phyloP scores from a whole-genome alignment of 92 coral and sea anemone species.

The Siderastrea siderea region DNA sequence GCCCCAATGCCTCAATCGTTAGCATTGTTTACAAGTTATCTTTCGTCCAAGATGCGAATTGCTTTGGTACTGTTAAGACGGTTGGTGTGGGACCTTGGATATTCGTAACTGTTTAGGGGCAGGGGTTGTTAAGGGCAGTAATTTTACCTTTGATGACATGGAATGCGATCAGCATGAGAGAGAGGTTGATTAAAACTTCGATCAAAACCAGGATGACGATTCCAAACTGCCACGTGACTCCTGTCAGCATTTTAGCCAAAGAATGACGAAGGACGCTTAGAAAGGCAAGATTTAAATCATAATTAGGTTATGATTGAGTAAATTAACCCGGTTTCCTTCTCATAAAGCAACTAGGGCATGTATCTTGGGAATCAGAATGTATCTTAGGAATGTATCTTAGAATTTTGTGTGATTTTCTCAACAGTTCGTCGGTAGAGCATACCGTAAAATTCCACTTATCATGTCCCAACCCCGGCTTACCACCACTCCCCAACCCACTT shows the following conservation, averaged over 20 bases:
- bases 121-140: background rate
- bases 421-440: too few species aligned
- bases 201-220: constrained; percentile 79
- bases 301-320: background rate
- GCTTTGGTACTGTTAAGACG: too few species aligned
- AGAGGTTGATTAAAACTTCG: constrained; percentile 78
- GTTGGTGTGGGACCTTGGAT: background rate
- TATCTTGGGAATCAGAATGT: too few species aligned
- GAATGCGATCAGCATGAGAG: constrained; percentile 76
- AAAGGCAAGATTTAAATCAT: background rate
- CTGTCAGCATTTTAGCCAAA: constrained; percentile 80
- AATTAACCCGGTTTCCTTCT: background rate
- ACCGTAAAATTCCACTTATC: too few species aligned
- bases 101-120: too few species aligned
- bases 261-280: constrained; percentile 72
- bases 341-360: background rate
- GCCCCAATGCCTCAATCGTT: too few species aligned
- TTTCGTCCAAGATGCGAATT: too few species aligned
- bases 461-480: too few species aligned
- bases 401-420: too few species aligned
- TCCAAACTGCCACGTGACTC: constrained; percentile 87
- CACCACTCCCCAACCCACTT: too few species aligned
- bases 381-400: too few species aligned
- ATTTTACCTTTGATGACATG: constrained; percentile 76
- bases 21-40: too few species aligned